Conservation (phyloP, 1,140 invertebrate genomes). For the Nautilus pompilius region DNA sequence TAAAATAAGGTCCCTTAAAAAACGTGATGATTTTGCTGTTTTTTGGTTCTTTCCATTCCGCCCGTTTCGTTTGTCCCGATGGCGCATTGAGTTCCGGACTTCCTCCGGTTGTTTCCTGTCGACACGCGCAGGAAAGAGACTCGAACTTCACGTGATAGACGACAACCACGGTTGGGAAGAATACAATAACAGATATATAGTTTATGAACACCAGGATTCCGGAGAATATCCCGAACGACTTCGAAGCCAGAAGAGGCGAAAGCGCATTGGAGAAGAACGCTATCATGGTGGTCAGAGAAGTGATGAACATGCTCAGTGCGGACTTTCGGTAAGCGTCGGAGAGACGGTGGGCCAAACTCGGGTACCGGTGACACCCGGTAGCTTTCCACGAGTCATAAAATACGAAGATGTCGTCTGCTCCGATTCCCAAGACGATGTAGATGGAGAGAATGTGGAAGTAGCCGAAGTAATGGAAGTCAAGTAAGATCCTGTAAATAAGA, state of each 20-base stretch:
- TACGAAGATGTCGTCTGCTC: conserved; percentile 45
- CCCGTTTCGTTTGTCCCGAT: neutral
- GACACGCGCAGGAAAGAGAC: neutral
- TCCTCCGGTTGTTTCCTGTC: neutral
- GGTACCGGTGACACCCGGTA: conserved; percentile 19
- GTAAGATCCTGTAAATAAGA: conserved; percentile 33
- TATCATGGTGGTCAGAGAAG: conserved; percentile 41
- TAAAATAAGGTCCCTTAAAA: too few relatives aligned
- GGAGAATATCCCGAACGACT: conserved; percentile 44
- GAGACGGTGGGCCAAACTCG: conserved; percentile 33
- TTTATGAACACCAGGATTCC: conserved; percentile 39
- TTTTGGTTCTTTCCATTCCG: conserved; percentile 6
- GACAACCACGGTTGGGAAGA: conserved; percentile 45
- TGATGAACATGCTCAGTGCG: conserved; percentile 38
- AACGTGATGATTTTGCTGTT: too few relatives aligned
- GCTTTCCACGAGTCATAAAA: conserved; percentile 43
- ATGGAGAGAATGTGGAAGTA: conserved; percentile 42
- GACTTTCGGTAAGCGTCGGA: conserved; percentile 38
- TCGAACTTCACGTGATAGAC: conserved; percentile 32
- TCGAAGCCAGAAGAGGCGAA: conserved; percentile 34
- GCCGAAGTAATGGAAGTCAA: conserved; percentile 41
- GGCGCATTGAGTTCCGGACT: neutral
- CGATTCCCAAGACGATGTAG: conserved; percentile 45
- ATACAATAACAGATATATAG: conserved; percentile 44
- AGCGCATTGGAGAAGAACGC: conserved; percentile 39